These are phyloP conservation scores for Arctopsyche grandis DNA, from an alignment of 1,140 invertebrate species.

Conservation along the genomic window DNA sequence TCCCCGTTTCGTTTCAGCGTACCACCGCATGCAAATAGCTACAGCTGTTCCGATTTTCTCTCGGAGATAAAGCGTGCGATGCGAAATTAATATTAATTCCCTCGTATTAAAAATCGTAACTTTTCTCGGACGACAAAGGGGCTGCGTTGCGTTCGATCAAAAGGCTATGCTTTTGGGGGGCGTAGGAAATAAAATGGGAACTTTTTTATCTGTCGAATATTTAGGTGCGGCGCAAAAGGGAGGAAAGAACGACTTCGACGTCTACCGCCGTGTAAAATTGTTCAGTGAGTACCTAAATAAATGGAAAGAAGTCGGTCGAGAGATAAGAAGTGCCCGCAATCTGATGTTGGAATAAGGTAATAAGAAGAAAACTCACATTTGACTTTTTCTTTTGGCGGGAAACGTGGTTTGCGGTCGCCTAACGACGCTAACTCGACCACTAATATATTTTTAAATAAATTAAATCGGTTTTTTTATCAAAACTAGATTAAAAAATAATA, in stretches of 20 bases:
- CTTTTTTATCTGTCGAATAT: slow-evolving; percentile 29
- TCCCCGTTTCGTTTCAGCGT: not conserved
- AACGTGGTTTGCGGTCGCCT: not conserved
- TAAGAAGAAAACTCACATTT: slow-evolving; percentile 3
- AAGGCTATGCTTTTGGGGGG: not conserved
- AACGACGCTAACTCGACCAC: not conserved
- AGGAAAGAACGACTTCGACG: slow-evolving; percentile 1
- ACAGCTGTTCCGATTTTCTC: slow-evolving; percentile 6
- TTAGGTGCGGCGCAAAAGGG: slow-evolving; percentile 5
- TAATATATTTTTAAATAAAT: too few species aligned
- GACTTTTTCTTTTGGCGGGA: not conserved
- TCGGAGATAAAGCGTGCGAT: slow-evolving; percentile 5
- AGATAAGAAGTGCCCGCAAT: slow-evolving; percentile 28
- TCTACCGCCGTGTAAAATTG: slow-evolving; percentile 17
- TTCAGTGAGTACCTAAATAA: slow-evolving; percentile 34
- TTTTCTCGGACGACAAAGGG: not conserved
- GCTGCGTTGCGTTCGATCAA: not conserved
- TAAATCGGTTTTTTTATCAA: too few species aligned
- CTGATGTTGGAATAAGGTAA: slow-evolving; percentile 29
- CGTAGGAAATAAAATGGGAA: not conserved
- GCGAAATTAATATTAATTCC: slow-evolving; percentile 25
- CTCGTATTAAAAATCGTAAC: not conserved
- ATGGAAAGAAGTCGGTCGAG: slow-evolving; percentile 17
- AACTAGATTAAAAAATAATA: too few species aligned
- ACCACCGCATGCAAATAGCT: slow-evolving; percentile 9